Base-by-base conservation (phyloP, 2,888 invertebrate species). In the Agrotis exclamationis region DNA sequence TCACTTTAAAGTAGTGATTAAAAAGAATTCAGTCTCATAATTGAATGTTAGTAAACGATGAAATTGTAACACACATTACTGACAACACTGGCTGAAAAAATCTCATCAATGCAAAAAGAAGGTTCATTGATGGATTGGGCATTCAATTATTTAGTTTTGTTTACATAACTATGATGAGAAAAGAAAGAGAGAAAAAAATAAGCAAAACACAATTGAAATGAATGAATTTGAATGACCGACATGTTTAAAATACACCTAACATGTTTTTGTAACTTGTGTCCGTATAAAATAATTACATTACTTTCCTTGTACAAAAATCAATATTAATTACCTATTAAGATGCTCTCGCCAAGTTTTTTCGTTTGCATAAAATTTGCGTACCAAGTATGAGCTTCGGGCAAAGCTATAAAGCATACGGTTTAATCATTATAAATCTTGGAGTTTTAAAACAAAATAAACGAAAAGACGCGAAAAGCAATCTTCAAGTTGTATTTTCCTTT, bases 1-100 rank as follows among this genome's bases (percentile, higher is more conserved):
- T 90, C 83, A 86, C 89, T 69, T 79, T 60, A 28, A 66, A 80
- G 65, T 63, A 80, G 75, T 63, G 47, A 71, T 80, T 71, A 80
- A 44, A 28, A 47, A 67, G 13, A 66, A 54, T 51, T 69, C 51
- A 54, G 16, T 63, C 47, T 11, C 24, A 24, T 51, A 53, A 18
- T 45, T 22, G 20, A 56, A 63, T 75, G 14, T 79, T 63, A 62
- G 28, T 63, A 63, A 63, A 58, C 16, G 24, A 20, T 39, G 16
- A 9, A 28, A 28, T 13, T 69, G 22, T 18, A 18, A 24, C 7
- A n/a, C 6, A 44, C 44, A 44, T 58, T n/a, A 33, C 1, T 59
- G 39, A 77, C 33, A 70, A 22, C 3, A 45, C 5, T 33, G 0
- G 33, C n/a, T n/a, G 0, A n/a, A 59, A n/a, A 16, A 53, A 24